phyloP scores from a whole-genome alignment of 2,888 invertebrate genomes.

The Acleris literana region DNA sequence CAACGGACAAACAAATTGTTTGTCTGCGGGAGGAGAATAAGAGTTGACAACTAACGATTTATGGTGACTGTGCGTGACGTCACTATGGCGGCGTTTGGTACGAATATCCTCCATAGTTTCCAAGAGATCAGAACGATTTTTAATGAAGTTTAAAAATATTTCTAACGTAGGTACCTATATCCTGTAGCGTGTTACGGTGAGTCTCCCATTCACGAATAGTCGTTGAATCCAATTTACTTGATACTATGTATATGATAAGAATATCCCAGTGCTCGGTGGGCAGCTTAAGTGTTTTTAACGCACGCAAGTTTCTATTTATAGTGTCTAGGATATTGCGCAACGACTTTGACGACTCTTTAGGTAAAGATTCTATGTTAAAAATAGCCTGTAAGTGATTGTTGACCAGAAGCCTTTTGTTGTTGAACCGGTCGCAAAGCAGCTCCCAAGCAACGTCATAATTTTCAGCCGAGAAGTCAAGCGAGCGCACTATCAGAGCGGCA shows the following conservation, averaged over 20 bases:
- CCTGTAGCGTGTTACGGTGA: neutral
- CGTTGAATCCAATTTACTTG: conserved; percentile 29
- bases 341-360: conserved; percentile 25
- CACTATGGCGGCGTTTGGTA: too few relatives aligned
- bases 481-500: too few relatives aligned
- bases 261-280: conserved; percentile 38
- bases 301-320: conserved; percentile 35
- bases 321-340: conserved; percentile 30
- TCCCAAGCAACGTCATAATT: too few relatives aligned
- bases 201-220: conserved; percentile 37
- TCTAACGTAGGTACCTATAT: conserved; percentile 32
- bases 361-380: conserved; percentile 30
- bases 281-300: conserved; percentile 31
- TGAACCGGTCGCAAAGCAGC: conserved; percentile 35
- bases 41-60: too few relatives aligned
- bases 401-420: conserved; percentile 36
- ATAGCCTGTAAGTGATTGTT: conserved; percentile 36
- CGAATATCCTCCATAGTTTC: too few relatives aligned
- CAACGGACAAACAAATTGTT: too few relatives aligned
- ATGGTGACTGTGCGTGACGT: too few relatives aligned
- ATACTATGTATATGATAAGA: conserved; percentile 29
- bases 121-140: too few relatives aligned
- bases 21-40: too few relatives aligned
- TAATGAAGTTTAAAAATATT: too few relatives aligned
- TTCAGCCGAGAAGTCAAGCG: too few relatives aligned